Percentiles rank a stretch among this genome's conserved stretches.
Evolutionary conservation across 1,140 invertebrate species (phyloP).

Genomic region (Matsumurasca onukii): DNA sequence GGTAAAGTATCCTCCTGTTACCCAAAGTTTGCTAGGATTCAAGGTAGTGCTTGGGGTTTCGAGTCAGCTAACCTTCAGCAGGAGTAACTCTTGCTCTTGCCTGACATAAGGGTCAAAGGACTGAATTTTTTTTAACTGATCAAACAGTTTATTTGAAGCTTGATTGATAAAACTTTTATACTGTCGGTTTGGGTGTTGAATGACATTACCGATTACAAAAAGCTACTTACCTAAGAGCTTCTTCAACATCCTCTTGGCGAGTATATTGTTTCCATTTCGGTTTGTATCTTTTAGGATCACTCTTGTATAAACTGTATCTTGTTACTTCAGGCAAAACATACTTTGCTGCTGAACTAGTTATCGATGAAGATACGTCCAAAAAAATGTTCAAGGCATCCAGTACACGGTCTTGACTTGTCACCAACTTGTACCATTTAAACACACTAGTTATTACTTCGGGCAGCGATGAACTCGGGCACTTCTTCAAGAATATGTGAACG

Average conservation of each 20-base stretch:
- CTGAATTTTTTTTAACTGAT: too few relatives aligned
- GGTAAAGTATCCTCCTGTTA: too few relatives aligned
- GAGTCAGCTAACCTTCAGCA: too few relatives aligned
- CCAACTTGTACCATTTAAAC: constrained; percentile 62
- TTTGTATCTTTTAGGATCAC: constrained; percentile 74
- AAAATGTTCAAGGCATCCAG: constrained; percentile 25
- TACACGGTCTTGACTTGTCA: constrained; percentile 36
- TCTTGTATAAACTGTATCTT: constrained; percentile 73
- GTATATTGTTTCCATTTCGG: constrained; percentile 71
- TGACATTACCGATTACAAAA: too few relatives aligned
- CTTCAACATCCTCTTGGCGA: constrained; percentile 69
- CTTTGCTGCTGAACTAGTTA: not conserved
- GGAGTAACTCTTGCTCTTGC: too few relatives aligned
- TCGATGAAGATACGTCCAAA: constrained; percentile 1
- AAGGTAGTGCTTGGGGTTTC: too few relatives aligned
- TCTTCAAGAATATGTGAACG: constrained; percentile 63
- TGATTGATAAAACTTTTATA: too few relatives aligned
- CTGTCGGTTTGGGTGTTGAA: too few relatives aligned
- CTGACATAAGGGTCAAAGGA: too few relatives aligned
- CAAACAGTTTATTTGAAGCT: too few relatives aligned
- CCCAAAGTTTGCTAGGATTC: too few relatives aligned
- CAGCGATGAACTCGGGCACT: constrained; percentile 45
- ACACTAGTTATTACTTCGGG: constrained; percentile 62
- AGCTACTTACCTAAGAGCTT: constrained; percentile 23
- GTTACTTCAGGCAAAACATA: constrained; percentile 47